phyloP scores from a whole-genome alignment of 2,797 vertebrate genomes.

The Kryptopterus vitreolus region DNA sequence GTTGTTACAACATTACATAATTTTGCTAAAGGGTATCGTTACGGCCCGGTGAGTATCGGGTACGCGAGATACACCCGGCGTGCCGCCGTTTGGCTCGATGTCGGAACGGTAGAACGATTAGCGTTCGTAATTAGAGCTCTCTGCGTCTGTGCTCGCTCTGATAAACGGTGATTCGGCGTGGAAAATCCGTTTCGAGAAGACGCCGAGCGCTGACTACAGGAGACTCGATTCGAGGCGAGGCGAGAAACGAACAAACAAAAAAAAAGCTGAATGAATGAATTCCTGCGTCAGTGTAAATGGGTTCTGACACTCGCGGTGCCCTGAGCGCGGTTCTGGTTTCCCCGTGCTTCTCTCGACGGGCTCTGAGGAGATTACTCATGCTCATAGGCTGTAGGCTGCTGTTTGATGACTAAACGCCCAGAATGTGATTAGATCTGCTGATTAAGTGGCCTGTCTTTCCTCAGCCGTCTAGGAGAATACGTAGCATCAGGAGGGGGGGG shows the following conservation, averaged over 20 bases:
- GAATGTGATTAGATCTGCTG: constrained; percentile 28
- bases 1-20: too few relatives aligned
- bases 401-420: constrained; percentile 27
- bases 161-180: background rate
- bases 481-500: background rate
- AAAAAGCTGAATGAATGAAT: too few relatives aligned
- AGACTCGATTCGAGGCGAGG: background rate
- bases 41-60: too few relatives aligned
- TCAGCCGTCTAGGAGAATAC: background rate
- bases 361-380: constrained; percentile 55
- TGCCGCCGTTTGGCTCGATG: constrained; percentile 2
- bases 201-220: background rate
- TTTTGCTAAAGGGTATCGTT: too few relatives aligned
- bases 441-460: constrained; percentile 5
- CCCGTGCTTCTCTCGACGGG: background rate
- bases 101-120: constrained; percentile 33
- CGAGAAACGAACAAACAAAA: background rate
- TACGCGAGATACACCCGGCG: background rate
- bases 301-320: background rate
- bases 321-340: background rate
- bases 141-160: background rate
- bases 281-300: background rate
- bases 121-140: background rate
- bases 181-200: background rate
- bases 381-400: constrained; percentile 40